Evolutionary conservation across 2,888 invertebrate genomes (phyloP), one percentile per base, ranked within the genome.

Genomic region (Erpobdella octoculata): DNA sequence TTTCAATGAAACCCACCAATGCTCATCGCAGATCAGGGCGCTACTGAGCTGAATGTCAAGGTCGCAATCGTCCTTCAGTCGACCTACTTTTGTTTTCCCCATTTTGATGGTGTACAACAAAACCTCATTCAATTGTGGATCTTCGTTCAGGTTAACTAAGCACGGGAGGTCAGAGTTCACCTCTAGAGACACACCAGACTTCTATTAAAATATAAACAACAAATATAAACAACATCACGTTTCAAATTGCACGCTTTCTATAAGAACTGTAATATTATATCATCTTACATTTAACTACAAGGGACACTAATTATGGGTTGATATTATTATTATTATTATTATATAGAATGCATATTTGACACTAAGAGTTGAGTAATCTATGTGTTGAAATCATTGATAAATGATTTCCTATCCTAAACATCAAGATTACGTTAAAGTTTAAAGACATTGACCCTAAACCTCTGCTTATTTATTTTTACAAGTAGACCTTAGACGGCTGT

Each of bases 111-210:
- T 79, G 78, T 87, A 87, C 75, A 86, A 80, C 73, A 87, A 80
- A 61, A 85, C 85, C 76, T 88, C 88, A 0, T 87, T 87, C 70
- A 88, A 80, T 79, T 87, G 87, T 2, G 88, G 88, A 82, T 88
- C 88, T 25, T 87, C 87, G 38, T 87, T 85, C 59, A 88, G 84
- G 83, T 88, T 88, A 28, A 88, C 85, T 48, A 88, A 81, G 78
- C 86, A 87, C 1, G 88, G 87, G 74, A 86, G 84, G 70, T 82
- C 83, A 71, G 67, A 69, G 72, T 76, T 76, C 53, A 75, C 59
- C 72, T 81, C 81, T 36, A 88, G 79, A 0, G 88, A 86, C 46
- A 88, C 84, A 6, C 88, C 88, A 21, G 80, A 78, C 77, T 79
- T 80, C 82, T 82, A 76, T n/a, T 36, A 5, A 28, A 28, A 21